phyloP scores from a whole-genome alignment of 2,113 vertebrate genomes.

The Takifugu flavidus region DNA sequence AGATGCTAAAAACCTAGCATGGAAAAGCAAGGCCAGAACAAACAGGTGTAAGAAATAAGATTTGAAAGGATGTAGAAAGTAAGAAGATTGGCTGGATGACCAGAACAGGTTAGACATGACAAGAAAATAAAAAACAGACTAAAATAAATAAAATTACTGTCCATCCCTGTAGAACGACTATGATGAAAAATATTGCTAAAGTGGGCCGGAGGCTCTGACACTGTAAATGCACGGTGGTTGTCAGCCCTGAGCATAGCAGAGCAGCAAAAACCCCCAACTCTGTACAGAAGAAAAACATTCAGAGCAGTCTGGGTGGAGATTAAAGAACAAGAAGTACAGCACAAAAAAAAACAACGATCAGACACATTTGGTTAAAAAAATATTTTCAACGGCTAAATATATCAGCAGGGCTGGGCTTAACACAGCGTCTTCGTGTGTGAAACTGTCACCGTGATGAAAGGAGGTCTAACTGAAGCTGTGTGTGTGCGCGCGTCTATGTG shows the following conservation, averaged over 20 bases:
- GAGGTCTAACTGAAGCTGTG: slow-evolving; percentile 30
- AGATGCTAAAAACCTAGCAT: slow-evolving; percentile 45
- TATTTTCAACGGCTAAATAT: slow-evolving; percentile 38
- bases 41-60: background rate
- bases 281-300: slow-evolving; percentile 17
- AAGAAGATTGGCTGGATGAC: background rate
- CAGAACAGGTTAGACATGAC: background rate
- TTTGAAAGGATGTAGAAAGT: background rate
- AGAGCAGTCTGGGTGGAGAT: slow-evolving; percentile 11
- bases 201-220: background rate
- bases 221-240: background rate
- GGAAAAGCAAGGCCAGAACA: slow-evolving; percentile 51
- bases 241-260: slow-evolving; percentile 4
- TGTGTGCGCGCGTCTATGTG: background rate
- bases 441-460: slow-evolving; percentile 55
- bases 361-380: slow-evolving; percentile 33
- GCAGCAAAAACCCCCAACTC: slow-evolving; percentile 5
- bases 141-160: background rate
- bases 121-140: background rate
- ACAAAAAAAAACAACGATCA: slow-evolving; percentile 24
- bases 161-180: too few relatives aligned
- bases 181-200: background rate
- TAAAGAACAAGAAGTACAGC: slow-evolving; percentile 31
- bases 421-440: slow-evolving; percentile 17
- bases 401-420: slow-evolving; percentile 28